A percentile compares a stretch with the other conserved stretches of the same genome.
phyloP scores from a whole-genome alignment of 2,113 vertebrate species.

The Podiceps cristatus region DNA sequence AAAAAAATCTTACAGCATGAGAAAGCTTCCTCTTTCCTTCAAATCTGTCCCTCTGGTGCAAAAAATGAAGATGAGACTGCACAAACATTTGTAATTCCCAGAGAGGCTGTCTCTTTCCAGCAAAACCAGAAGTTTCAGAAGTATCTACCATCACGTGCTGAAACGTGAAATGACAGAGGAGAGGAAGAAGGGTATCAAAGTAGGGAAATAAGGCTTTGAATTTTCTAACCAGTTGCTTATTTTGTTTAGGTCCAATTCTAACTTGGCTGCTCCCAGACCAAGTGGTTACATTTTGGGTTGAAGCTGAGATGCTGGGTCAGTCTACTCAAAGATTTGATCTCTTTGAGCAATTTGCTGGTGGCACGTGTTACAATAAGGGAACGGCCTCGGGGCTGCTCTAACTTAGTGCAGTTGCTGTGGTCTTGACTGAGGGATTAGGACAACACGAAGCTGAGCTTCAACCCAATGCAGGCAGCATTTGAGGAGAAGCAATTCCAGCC shows the following conservation, averaged over 20 bases:
- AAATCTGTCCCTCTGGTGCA: background rate
- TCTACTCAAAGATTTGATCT: background rate
- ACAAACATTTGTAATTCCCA: background rate
- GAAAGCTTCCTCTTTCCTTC: background rate
- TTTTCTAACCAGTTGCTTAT: background rate
- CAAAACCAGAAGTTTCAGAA: background rate
- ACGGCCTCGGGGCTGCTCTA: background rate
- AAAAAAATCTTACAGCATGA: background rate
- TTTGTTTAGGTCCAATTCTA: background rate
- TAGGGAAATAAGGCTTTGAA: background rate
- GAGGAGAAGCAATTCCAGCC: background rate
- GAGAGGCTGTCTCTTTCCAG: background rate
- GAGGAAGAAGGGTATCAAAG: background rate
- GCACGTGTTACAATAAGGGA: background rate
- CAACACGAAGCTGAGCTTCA: background rate
- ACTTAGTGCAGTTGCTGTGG: background rate
- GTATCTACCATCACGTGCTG: background rate
- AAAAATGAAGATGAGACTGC: background rate
- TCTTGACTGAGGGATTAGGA: conserved; percentile 13
- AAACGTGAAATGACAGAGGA: background rate
- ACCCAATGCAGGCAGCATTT: rapidly evolving
- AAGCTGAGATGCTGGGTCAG: background rate
- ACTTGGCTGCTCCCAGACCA: background rate
- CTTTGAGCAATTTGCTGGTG: background rate
- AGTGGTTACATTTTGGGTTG: background rate